Base-by-base conservation (phyloP, 2,797 vertebrate species). In the Falco concolor region DNA sequence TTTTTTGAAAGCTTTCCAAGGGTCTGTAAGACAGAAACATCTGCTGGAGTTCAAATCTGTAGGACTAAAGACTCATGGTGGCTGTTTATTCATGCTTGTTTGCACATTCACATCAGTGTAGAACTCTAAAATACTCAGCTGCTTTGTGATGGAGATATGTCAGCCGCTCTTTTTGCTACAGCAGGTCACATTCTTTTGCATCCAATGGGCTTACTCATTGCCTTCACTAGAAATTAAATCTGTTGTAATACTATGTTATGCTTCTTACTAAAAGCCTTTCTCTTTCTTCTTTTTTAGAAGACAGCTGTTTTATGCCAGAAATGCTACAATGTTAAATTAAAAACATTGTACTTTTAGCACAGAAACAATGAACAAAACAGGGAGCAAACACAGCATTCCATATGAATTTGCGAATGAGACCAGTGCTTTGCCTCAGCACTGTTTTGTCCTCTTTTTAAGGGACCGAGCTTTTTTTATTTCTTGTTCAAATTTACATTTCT, bases 1-100 rank as follows among this genome's bases (percentile, higher is more conserved):
- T 79, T 97, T 96, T 97, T 87, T 70, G 80, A 90, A 97, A 97
- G 94, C 84, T 91, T 85, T 95, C 91, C 77, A 90, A 89, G 38
- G 65, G 74, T 92, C 94, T 90, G 85, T 65, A 93, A 91, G 96
- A 75, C 91, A 95, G 92, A 94, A 97, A 96, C 91, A 97, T 96
- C 93, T 97, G 95, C 92, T 96, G 90, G 91, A 88, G 70, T 95
- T 96, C 84, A 92, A 80, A 87, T 94, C 69, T 74, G 69, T 67
- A 56, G 84, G 86, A 53, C 87, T 88, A 50, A 91, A 82, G 64
- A 17, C 73, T 91, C 28, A 8, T 95, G 75, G 94, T 85, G 84
- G 42, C 93, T 96, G 89, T 96, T 95, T 95, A 90, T 86, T 91
- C 81, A 70, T 36, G 77, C 92, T 91, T 96, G 95, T 93, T 96